Evolutionary conservation across 2,113 vertebrate genomes (phyloP).

Genomic region (Rana temporaria): DNA sequence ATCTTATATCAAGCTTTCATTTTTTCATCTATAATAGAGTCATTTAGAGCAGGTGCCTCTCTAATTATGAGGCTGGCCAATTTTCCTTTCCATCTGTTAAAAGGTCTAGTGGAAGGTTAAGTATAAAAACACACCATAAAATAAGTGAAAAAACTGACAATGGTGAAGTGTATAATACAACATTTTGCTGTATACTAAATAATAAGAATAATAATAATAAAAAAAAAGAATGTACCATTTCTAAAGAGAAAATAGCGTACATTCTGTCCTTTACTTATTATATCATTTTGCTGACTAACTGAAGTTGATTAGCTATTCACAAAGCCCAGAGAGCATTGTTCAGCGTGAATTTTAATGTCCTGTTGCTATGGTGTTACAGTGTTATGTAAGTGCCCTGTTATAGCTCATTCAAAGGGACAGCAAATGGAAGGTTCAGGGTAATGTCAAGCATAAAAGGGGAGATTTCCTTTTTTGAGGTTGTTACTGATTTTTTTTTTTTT

Average conservation of each 20-base stretch:
- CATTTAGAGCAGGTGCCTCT: constrained; percentile 10
- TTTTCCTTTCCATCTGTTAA: constrained; percentile 5
- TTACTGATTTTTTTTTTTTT: no score
- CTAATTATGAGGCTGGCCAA: not conserved
- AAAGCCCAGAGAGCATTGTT: not conserved
- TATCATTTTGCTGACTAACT: not conserved
- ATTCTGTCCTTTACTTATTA: not conserved
- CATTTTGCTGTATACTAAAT: not conserved
- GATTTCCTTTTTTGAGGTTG: no score
- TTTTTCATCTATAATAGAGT: not conserved
- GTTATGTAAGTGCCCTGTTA: no score
- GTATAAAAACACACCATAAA: not conserved
- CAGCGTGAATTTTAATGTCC: not conserved
- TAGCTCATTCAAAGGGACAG: no score
- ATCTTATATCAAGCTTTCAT: no score
- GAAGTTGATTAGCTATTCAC: not conserved
- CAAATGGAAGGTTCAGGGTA: no score
- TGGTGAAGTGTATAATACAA: not conserved
- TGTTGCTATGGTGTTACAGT: not conserved
- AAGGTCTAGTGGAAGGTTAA: constrained; percentile 26
- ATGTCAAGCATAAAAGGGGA: no score
- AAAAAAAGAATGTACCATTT: not conserved
- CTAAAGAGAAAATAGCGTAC: not conserved
- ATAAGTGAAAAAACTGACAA: not conserved
- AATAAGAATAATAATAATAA: no score